Conservation (phyloP, 2,888 invertebrate species). For the Tenthredo distinguenda region DNA sequence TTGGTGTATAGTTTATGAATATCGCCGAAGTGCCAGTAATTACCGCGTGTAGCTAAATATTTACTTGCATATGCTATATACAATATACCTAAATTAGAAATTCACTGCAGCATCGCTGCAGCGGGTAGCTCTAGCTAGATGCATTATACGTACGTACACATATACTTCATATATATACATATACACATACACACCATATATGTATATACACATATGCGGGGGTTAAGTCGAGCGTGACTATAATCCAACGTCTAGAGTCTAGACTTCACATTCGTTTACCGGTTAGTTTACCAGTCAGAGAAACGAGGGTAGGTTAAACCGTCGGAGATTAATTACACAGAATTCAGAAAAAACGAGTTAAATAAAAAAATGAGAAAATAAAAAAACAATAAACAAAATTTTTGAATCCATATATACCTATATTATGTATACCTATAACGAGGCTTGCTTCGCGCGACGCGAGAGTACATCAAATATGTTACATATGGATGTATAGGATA, state of each 20-base stretch:
- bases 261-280: slow-evolving; percentile 36
- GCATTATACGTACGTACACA: neutral
- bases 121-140: neutral
- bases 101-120: slow-evolving; percentile 18
- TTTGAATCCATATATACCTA: too few relatives aligned
- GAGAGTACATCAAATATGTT: too few relatives aligned
- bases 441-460: too few relatives aligned
- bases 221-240: slow-evolving; percentile 38
- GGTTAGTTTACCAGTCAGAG: slow-evolving; percentile 19
- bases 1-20: neutral
- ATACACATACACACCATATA: neutral
- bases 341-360: neutral
- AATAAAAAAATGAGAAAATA: neutral
- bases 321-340: neutral
- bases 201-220: neutral
- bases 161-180: neutral
- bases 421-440: too few relatives aligned
- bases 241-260: slow-evolving; percentile 36
- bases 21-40: slow-evolving; percentile 1
- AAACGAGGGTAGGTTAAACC: neutral
- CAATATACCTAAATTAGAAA: slow-evolving; percentile 22
- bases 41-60: neutral
- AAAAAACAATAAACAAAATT: neutral
- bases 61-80: neutral
- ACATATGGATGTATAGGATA: too few relatives aligned